These are phyloP conservation scores for Denticeps clupeoides DNA, from an alignment of 2,797 vertebrate genomes.

Conservation along the genomic window DNA sequence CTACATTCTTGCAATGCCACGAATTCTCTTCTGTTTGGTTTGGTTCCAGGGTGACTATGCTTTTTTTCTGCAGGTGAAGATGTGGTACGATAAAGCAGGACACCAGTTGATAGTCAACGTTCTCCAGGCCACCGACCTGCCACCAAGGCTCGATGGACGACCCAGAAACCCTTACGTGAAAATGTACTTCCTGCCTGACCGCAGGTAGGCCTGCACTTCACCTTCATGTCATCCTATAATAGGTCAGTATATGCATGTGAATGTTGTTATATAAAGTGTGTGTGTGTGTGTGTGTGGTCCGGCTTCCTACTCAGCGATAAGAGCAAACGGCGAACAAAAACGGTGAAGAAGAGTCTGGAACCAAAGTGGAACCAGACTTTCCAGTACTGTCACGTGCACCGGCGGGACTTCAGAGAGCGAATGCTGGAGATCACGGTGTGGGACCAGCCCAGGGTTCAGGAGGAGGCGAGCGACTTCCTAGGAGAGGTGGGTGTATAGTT, in stretches of 20 bases:
- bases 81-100: slow-evolving; percentile 95
- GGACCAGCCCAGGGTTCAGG: slow-evolving; percentile 79
- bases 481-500: slow-evolving; percentile 57
- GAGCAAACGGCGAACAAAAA: slow-evolving; percentile 83
- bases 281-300: not conserved
- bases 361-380: slow-evolving; percentile 87
- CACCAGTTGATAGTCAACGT: slow-evolving; percentile 96
- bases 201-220: slow-evolving; percentile 68
- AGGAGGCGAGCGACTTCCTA: slow-evolving; percentile 80
- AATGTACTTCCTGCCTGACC: slow-evolving; percentile 98
- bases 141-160: slow-evolving; percentile 78
- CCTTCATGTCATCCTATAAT: not conserved
- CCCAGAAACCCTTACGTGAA: slow-evolving; percentile 95
- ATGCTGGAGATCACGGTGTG: slow-evolving; percentile 85
- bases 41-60: too few relatives aligned
- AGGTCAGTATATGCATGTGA: too few relatives aligned
- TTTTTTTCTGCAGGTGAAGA: slow-evolving; percentile 76
- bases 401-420: slow-evolving; percentile 79
- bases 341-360: slow-evolving; percentile 79
- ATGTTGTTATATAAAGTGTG: too few relatives aligned
- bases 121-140: slow-evolving; percentile 83
- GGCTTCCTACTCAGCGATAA: too few relatives aligned
- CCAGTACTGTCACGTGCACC: slow-evolving; percentile 79
- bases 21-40: too few relatives aligned
- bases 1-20: too few relatives aligned